phyloP scores from a whole-genome alignment of 2,888 invertebrate species.

The Pandemis corylana region DNA sequence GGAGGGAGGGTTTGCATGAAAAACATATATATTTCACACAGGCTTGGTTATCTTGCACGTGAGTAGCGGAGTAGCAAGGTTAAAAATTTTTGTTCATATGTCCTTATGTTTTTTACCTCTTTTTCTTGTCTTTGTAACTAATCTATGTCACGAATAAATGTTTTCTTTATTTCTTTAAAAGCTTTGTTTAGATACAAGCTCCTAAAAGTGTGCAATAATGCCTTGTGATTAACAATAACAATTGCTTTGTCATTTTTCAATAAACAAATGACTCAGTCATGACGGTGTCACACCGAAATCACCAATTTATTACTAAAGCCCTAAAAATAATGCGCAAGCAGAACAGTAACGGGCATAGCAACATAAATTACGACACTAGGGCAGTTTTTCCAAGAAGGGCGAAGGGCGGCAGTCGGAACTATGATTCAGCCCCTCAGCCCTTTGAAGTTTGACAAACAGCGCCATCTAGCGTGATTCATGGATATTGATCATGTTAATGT shows the following conservation, averaged over 20 bases:
- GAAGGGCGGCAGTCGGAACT: constrained; percentile 31
- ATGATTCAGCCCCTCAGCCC: constrained; percentile 42
- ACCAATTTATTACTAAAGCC: constrained; percentile 13
- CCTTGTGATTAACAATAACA: background rate
- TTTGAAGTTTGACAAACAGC: constrained; percentile 42
- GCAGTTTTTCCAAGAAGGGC: constrained; percentile 39
- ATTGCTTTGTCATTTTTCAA: background rate
- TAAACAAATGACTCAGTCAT: constrained; percentile 16
- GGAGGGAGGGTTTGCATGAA: too few species aligned
- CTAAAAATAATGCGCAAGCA: constrained; percentile 8
- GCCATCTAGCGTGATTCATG: constrained; percentile 40
- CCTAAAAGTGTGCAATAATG: background rate
- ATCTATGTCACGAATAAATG: too few species aligned
- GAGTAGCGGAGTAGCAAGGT: too few species aligned
- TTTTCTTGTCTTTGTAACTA: too few species aligned
- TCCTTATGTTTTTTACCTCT: too few species aligned
- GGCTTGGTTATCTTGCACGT: too few species aligned
- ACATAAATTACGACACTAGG: constrained; percentile 36
- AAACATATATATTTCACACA: too few species aligned
- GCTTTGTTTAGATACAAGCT: too few species aligned
- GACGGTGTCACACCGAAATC: constrained; percentile 2
- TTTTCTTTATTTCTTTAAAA: too few species aligned
- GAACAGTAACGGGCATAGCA: constrained; percentile 25
- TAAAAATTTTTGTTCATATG: too few species aligned
- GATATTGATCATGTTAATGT: constrained; percentile 30